Evolutionary conservation across 2,888 invertebrate genomes (phyloP).

Genomic region (Willowsia nigromaculata): DNA sequence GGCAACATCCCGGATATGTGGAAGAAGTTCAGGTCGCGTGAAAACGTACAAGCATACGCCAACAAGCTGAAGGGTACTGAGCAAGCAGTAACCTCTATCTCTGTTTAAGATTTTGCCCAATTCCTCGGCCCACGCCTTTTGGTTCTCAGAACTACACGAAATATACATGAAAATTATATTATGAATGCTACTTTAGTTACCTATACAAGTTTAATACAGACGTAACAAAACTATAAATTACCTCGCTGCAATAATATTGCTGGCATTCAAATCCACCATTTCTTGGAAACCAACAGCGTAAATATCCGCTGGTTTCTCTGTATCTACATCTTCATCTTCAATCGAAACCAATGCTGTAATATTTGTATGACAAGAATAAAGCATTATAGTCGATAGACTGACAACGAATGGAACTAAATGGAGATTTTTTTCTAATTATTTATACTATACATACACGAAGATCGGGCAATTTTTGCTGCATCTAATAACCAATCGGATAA

Average conservation of each 20-base stretch:
- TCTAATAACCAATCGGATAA: constrained; percentile 94
- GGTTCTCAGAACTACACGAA: constrained; percentile 88
- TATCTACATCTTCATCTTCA: constrained; percentile 79
- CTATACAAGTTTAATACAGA: too few relatives aligned
- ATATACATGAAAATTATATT: too few relatives aligned
- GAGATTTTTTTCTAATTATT: background rate
- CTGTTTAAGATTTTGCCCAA: constrained; percentile 94
- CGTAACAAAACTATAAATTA: constrained; percentile 80
- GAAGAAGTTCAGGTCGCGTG: constrained; percentile 92
- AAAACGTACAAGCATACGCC: constrained; percentile 98
- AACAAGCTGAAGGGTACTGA: constrained; percentile 96
- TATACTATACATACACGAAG: constrained; percentile 80
- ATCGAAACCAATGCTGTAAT: constrained; percentile 80
- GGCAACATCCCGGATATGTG: constrained; percentile 94
- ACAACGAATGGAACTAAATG: background rate
- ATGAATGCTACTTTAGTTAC: background rate
- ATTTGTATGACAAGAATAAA: too few relatives aligned
- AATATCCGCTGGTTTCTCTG: constrained; percentile 87
- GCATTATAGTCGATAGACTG: background rate
- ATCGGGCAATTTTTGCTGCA: constrained; percentile 85
- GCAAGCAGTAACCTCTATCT: constrained; percentile 91
- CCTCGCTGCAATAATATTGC: constrained; percentile 97
- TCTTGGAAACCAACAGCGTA: constrained; percentile 99
- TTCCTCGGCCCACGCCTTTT: constrained; percentile 96
- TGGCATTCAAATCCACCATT: constrained; percentile 98